Conservation (phyloP, 2,113 vertebrate species). For the Gnathonemus longibarbis region DNA sequence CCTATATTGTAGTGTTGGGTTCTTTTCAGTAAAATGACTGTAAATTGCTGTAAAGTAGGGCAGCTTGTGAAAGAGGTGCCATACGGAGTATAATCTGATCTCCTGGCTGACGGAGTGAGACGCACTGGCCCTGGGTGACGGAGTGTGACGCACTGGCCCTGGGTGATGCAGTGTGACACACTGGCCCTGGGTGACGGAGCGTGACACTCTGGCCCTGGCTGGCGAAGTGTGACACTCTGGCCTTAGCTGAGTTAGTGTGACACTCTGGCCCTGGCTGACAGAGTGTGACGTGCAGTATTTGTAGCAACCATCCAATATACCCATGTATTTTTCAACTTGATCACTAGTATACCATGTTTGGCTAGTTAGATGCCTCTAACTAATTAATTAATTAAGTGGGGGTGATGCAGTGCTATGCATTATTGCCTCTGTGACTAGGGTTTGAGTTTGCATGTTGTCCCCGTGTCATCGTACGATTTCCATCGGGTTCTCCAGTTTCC, state of each 20-base stretch:
- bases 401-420: neutral
- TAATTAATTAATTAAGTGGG: neutral
- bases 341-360: neutral
- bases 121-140: neutral
- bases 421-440: neutral
- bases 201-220: neutral
- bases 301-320: neutral
- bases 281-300: neutral
- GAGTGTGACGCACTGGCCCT: neutral
- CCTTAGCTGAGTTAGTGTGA: neutral
- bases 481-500: neutral
- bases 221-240: neutral
- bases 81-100: neutral
- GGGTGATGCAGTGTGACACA: neutral
- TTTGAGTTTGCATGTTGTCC: neutral
- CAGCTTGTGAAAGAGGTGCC: neutral
- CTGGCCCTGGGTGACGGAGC: no score
- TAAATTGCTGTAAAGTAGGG: neutral
- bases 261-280: neutral
- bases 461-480: neutral
- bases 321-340: neutral
- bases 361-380: neutral
- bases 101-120: neutral
- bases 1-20: neutral
- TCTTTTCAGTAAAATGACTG: neutral